phyloP scores from a whole-genome alignment of 2,888 invertebrate species.

The Criorhina ranunculi region DNA sequence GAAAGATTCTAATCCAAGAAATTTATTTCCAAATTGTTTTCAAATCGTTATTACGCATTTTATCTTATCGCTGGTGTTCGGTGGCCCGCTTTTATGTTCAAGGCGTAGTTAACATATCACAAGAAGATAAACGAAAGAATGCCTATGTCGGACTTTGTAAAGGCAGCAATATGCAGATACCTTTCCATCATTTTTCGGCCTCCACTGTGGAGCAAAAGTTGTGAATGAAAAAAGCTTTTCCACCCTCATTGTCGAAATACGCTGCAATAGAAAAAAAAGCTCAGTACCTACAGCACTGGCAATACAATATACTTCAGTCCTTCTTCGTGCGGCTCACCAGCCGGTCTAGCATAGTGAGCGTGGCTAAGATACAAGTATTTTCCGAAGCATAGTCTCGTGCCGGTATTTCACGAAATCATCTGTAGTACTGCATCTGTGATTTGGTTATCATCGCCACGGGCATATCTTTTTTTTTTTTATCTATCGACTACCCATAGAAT shows the following conservation, averaged over 20 bases:
- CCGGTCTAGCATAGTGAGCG: conserved; percentile 55
- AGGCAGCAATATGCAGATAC: background rate
- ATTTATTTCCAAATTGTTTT: conserved; percentile 21
- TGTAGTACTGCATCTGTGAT: conserved; percentile 52
- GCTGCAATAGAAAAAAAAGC: conserved; percentile 64
- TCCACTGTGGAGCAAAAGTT: conserved; percentile 54
- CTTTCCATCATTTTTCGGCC: conserved; percentile 41
- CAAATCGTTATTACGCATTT: conserved; percentile 17
- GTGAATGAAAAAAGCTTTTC: conserved; percentile 75
- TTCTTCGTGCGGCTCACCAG: conserved; percentile 74
- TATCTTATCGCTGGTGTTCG: conserved; percentile 39
- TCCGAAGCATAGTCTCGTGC: conserved; percentile 36
- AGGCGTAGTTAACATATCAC: background rate
- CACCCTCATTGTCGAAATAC: conserved; percentile 43
- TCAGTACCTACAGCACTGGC: conserved; percentile 50
- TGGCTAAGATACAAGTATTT: conserved; percentile 27
- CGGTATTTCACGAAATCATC: conserved; percentile 52
- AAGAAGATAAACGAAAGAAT: conserved; percentile 8
- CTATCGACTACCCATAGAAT: conserved; percentile 59
- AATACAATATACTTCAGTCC: conserved; percentile 64
- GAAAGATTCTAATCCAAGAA: conserved; percentile 12
- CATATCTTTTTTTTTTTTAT: conserved; percentile 65
- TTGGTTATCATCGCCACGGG: conserved; percentile 50
- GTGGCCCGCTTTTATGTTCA: conserved; percentile 26
- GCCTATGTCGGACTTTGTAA: conserved; percentile 1